Percentiles rank a stretch among this genome's conserved stretches.
Evolutionary conservation across 2,888 invertebrate species (phyloP).

Genomic region (Podabrus alpinus): DNA sequence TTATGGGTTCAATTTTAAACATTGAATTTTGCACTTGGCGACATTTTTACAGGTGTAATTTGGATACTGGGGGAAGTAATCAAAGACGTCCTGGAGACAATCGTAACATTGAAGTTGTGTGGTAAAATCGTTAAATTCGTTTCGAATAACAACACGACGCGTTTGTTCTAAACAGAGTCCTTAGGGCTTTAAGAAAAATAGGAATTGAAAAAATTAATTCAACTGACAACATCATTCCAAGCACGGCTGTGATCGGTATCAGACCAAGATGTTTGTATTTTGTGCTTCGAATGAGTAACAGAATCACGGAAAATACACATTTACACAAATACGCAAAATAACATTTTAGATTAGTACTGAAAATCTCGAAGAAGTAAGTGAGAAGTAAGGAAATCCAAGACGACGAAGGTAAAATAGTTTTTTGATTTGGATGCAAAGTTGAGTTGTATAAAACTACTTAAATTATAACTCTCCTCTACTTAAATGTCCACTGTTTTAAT

Average conservation of each 20-base stretch:
- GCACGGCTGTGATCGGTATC: slow-evolving; percentile 56
- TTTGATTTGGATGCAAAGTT: slow-evolving; percentile 60
- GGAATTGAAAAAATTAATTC: slow-evolving; percentile 29
- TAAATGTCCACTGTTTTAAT: slow-evolving; percentile 53
- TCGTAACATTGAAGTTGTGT: slow-evolving; percentile 54
- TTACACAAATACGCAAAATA: too few species aligned
- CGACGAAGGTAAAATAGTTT: slow-evolving; percentile 62
- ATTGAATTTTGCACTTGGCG: neutral
- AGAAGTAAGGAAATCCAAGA: slow-evolving; percentile 36
- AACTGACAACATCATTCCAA: slow-evolving; percentile 59
- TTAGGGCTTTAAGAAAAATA: slow-evolving; percentile 33
- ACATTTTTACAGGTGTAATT: slow-evolving; percentile 60
- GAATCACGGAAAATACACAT: too few species aligned
- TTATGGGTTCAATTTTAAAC: too few species aligned
- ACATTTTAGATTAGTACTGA: neutral
- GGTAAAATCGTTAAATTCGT: slow-evolving; percentile 55
- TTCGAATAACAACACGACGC: slow-evolving; percentile 43
- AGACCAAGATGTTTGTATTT: slow-evolving; percentile 54
- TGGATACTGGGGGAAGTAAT: slow-evolving; percentile 52
- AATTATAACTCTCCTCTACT: slow-evolving; percentile 56
- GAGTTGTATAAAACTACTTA: slow-evolving; percentile 59
- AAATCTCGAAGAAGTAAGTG: neutral
- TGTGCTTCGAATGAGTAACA: neutral
- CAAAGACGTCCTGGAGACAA: slow-evolving; percentile 56
- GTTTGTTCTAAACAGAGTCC: slow-evolving; percentile 44